These are phyloP conservation scores for Cercopithecus mona DNA, from an alignment of 2,113 vertebrate species.

Conservation along the genomic window DNA sequence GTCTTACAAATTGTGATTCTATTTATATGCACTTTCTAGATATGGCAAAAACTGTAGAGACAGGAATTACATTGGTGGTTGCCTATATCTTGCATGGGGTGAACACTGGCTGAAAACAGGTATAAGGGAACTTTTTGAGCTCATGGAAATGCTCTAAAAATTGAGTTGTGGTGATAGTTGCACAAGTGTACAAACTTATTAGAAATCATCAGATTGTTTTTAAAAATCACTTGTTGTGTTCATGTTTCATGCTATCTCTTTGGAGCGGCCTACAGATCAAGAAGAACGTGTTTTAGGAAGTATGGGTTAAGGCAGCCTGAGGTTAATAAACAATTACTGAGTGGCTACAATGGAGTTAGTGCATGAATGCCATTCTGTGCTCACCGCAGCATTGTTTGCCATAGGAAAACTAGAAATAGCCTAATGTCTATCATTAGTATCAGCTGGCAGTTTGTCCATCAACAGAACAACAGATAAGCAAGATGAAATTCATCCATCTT, in stretches of 20 bases:
- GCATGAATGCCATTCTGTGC: background rate
- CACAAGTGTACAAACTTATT: background rate
- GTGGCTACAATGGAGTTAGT: background rate
- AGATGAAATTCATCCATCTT: background rate
- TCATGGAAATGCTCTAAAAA: background rate
- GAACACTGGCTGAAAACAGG: background rate
- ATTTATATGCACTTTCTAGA: background rate
- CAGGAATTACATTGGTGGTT: background rate
- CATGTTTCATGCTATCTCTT: background rate
- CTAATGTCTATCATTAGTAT: background rate
- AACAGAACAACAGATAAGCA: background rate
- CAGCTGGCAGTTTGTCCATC: background rate
- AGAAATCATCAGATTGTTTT: background rate
- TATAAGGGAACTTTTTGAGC: background rate
- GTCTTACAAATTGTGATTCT: background rate
- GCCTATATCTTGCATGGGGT: background rate
- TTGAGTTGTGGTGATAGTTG: background rate
- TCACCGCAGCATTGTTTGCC: background rate
- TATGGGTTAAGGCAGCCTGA: background rate
- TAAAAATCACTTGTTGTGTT: background rate
- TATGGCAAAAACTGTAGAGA: background rate
- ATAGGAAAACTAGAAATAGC: background rate
- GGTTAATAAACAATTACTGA: background rate
- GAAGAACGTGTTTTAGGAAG: background rate
- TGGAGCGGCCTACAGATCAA: background rate